Conservation (phyloP, 2,113 vertebrate species). For the Coryphaenoides rupestris region DNA sequence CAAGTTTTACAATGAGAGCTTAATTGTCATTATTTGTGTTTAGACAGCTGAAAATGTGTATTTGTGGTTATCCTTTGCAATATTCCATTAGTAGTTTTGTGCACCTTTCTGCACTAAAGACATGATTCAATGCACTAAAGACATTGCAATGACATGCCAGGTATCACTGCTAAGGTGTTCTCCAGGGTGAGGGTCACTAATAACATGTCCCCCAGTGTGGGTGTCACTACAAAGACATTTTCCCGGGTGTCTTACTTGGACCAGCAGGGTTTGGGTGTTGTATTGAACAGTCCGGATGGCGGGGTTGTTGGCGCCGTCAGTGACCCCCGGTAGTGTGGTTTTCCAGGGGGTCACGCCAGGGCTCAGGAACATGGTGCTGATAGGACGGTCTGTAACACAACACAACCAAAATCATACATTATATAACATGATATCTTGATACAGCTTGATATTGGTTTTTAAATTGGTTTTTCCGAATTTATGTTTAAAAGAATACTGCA, state of each 20-base stretch:
- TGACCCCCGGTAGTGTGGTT: conserved; percentile 87
- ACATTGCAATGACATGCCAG: too few relatives aligned
- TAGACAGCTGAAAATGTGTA: too few relatives aligned
- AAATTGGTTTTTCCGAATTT: too few relatives aligned
- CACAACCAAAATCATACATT: neutral
- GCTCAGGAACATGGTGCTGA: conserved; percentile 85
- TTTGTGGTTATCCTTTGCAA: too few relatives aligned
- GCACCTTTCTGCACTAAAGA: too few relatives aligned
- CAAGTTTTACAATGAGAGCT: too few relatives aligned
- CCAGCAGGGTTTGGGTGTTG: conserved; percentile 76
- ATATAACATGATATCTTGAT: neutral
- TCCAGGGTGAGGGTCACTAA: neutral
- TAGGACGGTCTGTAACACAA: conserved; percentile 66
- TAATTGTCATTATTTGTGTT: too few relatives aligned
- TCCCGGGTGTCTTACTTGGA: conserved; percentile 75
- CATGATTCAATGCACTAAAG: too few relatives aligned
- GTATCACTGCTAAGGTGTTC: neutral
- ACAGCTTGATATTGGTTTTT: too few relatives aligned
- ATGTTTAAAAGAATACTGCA: too few relatives aligned
- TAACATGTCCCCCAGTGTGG: neutral
- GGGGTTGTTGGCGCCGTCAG: conserved; percentile 91
- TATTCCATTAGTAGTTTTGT: too few relatives aligned
- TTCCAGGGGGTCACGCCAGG: conserved; percentile 94
- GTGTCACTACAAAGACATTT: neutral
- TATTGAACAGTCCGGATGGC: conserved; percentile 86